Conservation (phyloP, 2,888 invertebrate species). For the Oscheius onirici region DNA sequence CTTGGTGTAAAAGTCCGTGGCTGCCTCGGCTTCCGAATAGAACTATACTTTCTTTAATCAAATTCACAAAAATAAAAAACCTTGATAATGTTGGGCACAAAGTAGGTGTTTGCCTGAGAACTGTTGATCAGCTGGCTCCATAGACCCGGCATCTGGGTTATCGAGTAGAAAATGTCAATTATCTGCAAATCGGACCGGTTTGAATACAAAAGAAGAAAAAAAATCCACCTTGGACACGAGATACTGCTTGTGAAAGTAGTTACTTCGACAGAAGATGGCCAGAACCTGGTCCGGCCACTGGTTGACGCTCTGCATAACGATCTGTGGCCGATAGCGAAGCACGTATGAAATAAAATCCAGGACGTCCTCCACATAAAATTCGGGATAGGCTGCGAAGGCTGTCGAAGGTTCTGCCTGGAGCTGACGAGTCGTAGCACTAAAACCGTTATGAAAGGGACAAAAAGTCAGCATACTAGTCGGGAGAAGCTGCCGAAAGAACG, state of each 20-base stretch:
- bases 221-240: conserved; percentile 85
- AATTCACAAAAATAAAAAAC: conserved; percentile 5
- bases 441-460: background rate
- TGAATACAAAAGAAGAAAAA: background rate
- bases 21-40: conserved; percentile 80
- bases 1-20: conserved; percentile 95
- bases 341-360: conserved; percentile 83
- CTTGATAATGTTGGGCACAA: conserved; percentile 89
- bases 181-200: too few species aligned
- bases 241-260: conserved; percentile 93
- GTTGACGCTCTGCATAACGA: conserved; percentile 74
- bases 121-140: conserved; percentile 44
- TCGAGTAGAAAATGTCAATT: background rate
- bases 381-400: conserved; percentile 89
- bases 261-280: conserved; percentile 87
- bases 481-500: conserved; percentile 75
- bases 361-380: conserved; percentile 95
- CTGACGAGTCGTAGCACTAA: conserved; percentile 18
- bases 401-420: conserved; percentile 78
- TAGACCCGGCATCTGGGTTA: conserved; percentile 30
- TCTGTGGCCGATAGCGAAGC: conserved; percentile 78
- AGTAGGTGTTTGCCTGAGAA: conserved; percentile 81
- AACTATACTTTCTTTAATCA: conserved; percentile 76
- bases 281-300: conserved; percentile 88
- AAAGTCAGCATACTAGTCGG: conserved; percentile 62